A percentile compares a stretch with the other conserved stretches of the same genome.
These are phyloP conservation scores for Chaetodon trifascialis DNA, from an alignment of 2,113 vertebrate species.

Conservation along the genomic window DNA sequence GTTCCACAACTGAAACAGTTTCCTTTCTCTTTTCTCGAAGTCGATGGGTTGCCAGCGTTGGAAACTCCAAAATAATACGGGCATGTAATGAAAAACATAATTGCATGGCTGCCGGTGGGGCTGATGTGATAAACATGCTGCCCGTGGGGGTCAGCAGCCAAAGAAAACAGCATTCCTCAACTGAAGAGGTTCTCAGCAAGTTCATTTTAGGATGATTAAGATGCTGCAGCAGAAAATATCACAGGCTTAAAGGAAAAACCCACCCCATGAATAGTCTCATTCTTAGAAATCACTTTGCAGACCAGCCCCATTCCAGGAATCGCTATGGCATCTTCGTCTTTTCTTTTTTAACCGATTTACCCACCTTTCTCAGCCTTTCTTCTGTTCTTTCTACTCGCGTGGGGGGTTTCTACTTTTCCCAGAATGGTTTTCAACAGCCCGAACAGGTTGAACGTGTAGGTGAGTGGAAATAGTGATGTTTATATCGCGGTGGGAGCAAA, in stretches of 20 bases:
- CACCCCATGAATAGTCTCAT: constrained; percentile 4
- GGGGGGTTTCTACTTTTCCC: constrained; percentile 5
- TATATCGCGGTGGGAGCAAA: too few species aligned
- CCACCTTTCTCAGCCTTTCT: background rate
- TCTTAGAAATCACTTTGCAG: background rate
- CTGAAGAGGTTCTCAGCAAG: constrained; percentile 31
- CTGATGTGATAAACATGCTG: constrained; percentile 29
- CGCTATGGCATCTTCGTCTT: background rate
- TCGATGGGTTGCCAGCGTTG: background rate
- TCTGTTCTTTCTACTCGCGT: constrained; percentile 1
- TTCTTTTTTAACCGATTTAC: constrained; percentile 13
- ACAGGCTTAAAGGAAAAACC: constrained; percentile 34
- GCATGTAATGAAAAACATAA: constrained; percentile 36
- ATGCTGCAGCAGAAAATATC: constrained; percentile 47
- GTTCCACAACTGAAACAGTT: constrained; percentile 28
- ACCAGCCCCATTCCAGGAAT: constrained; percentile 23
- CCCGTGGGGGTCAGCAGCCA: constrained; percentile 45
- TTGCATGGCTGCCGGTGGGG: constrained; percentile 16
- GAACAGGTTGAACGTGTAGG: background rate
- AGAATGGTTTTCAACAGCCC: background rate
- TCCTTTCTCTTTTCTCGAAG: constrained; percentile 51
- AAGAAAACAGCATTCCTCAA: constrained; percentile 52
- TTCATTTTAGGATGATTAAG: constrained; percentile 50
- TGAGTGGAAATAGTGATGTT: background rate
- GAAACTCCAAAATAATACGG: constrained; percentile 42